phyloP scores from a whole-genome alignment of 2,113 vertebrate species.

The Monopterus albus region DNA sequence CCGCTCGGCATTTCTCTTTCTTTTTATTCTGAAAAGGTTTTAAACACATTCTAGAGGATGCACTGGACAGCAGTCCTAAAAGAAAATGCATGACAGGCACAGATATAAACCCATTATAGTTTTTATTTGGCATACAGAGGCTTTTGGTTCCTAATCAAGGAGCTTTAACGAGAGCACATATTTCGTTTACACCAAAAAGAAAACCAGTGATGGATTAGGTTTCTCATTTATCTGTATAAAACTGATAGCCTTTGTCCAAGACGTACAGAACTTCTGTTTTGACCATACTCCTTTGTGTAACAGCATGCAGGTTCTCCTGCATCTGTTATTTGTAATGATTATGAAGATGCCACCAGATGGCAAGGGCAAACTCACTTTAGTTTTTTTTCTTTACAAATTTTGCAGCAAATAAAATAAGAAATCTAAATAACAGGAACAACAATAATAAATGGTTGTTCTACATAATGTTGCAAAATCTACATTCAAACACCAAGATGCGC shows the following conservation, averaged over 20 bases:
- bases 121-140: constrained; percentile 86
- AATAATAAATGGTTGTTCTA: constrained; percentile 81
- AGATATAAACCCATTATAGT: constrained; percentile 83
- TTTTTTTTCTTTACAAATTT: constrained; percentile 63
- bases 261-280: constrained; percentile 64
- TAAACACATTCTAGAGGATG: not conserved
- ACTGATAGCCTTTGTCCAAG: constrained; percentile 60
- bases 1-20: not conserved
- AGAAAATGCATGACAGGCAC: constrained; percentile 53
- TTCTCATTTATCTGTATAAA: constrained; percentile 50
- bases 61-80: not conserved
- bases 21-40: not conserved
- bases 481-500: constrained; percentile 80
- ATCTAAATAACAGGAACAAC: constrained; percentile 79
- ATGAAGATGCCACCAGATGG: constrained; percentile 51
- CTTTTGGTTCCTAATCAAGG: constrained; percentile 78
- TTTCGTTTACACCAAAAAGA: constrained; percentile 76
- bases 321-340: constrained; percentile 30
- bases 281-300: constrained; percentile 54
- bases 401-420: constrained; percentile 66
- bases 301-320: constrained; percentile 59
- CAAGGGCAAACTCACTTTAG: constrained; percentile 45
- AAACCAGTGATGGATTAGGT: constrained; percentile 48
- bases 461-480: constrained; percentile 83
- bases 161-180: constrained; percentile 76